Evolutionary conservation across 2,888 invertebrate species (phyloP), one percentile per base, ranked within the genome.

Genomic region (Tipula unca): DNA sequence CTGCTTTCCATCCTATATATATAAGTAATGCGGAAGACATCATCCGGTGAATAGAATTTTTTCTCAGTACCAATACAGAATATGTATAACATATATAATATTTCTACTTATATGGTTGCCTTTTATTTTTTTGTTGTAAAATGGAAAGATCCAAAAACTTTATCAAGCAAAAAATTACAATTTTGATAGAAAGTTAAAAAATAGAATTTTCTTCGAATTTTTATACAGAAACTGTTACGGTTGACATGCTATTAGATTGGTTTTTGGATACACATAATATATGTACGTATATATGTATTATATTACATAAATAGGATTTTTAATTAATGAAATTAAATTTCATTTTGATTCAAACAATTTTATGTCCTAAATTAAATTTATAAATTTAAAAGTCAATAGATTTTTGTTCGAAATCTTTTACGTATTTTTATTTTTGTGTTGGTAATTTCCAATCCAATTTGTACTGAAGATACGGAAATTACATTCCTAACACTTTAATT

Each of bases 361-460:
- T 69, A 10, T 69, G 8, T 25, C 25, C 69, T 25, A 25, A 69
- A 69, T 69, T 69, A 69, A 69, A 69, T 69, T 25, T 69, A 20
- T 69, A 69, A 69, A 69, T 69, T 69, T 69, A 69, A 69, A 69
- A 69, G 69, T 69, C 69, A 69, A 69, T 69, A 69, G 69, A 25
- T 10, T 69, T 25, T 13, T 25, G 3, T 54, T 39, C n/a, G n/a
- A n/a, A n/a, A n/a, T 48, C n/a, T 17, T 14, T n/a, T 36, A n/a
- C n/a, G n/a, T n/a, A n/a, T 48, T 17, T 48, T 48, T n/a, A 17
- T 48, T 10, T 48, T 48, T n/a, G n/a, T n/a, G n/a, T 48, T 48
- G 48, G 17, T 48, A 48, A 48, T 2, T n/a, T 48, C n/a, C 2
- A 17, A 48, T 10, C 69, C 69, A 69, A 69, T 69, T 69, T 69